A percentile compares a stretch with the other conserved stretches of the same genome.
phyloP scores from a whole-genome alignment of 2,888 invertebrate species.

The Heliconius erato region DNA sequence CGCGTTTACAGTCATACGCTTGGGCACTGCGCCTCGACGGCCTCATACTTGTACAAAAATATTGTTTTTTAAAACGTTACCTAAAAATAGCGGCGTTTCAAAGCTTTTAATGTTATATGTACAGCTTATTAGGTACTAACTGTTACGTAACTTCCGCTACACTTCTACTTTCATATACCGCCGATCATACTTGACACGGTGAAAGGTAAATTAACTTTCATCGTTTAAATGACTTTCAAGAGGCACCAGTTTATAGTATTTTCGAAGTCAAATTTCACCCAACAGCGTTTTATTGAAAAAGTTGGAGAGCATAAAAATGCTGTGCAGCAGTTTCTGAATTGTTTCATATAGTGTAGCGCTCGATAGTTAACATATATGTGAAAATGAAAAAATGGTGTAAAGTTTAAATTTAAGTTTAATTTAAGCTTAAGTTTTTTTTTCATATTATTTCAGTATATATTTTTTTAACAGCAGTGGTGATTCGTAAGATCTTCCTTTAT shows the following conservation, averaged over 20 bases:
- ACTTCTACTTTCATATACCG: too few relatives aligned
- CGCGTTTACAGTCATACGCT: too few relatives aligned
- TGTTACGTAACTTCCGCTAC: not conserved
- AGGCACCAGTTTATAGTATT: conserved; percentile 49
- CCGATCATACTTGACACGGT: conserved; percentile 16
- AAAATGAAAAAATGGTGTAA: not conserved
- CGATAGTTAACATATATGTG: not conserved
- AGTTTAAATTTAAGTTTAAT: too few relatives aligned
- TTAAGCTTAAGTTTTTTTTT: too few relatives aligned
- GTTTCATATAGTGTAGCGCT: conserved; percentile 1
- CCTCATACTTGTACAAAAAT: not conserved
- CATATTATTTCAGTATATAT: too few relatives aligned
- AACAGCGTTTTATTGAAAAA: conserved; percentile 54
- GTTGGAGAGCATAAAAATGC: conserved; percentile 50
- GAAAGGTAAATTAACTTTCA: conserved; percentile 47
- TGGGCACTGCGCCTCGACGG: too few relatives aligned
- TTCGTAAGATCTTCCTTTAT: too few relatives aligned
- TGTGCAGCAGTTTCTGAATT: conserved; percentile 8
- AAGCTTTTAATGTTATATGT: not conserved
- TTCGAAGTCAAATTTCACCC: conserved; percentile 49
- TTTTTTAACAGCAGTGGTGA: too few relatives aligned
- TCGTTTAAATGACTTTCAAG: conserved; percentile 49
- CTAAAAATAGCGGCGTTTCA: not conserved
- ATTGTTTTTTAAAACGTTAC: not conserved
- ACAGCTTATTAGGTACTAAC: not conserved